Percentiles rank a stretch among this genome's conserved stretches.
These are phyloP conservation scores for Solenodon paradoxus DNA, from an alignment of 2,113 vertebrate genomes.

Conservation along the genomic window DNA sequence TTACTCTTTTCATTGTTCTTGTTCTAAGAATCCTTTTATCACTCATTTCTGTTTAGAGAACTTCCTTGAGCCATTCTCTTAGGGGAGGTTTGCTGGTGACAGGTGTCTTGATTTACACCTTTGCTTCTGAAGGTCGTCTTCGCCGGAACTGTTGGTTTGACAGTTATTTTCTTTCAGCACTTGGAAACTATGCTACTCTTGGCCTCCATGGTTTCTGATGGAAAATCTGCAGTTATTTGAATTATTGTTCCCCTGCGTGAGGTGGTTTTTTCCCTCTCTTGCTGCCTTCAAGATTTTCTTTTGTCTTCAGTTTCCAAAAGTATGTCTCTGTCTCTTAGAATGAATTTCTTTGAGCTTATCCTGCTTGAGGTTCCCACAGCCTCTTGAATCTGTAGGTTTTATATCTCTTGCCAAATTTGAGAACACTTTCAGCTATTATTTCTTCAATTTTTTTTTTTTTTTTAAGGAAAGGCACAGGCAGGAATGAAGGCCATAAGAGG, in stretches of 20 bases:
- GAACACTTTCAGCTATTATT: no score
- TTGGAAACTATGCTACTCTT: not conserved
- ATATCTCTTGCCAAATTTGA: not conserved
- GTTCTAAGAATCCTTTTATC: not conserved
- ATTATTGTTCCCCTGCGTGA: not conserved
- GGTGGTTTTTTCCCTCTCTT: not conserved
- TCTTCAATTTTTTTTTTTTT: no score
- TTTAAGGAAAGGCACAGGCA: no score
- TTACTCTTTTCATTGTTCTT: not conserved
- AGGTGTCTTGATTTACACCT: not conserved
- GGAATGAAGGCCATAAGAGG: no score
- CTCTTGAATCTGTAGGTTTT: slow-evolving; percentile 3
- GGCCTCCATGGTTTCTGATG: not conserved
- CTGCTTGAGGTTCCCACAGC: not conserved
- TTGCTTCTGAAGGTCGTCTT: not conserved
- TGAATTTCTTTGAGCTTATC: not conserved
- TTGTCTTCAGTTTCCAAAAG: not conserved
- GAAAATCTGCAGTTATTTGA: not conserved
- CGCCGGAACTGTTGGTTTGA: not conserved
- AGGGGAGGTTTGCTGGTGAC: not conserved
- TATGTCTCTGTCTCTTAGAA: not conserved
- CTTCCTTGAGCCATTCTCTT: not conserved
- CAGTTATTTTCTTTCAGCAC: not conserved
- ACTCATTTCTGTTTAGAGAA: not conserved
- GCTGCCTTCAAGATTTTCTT: not conserved